phyloP scores from a whole-genome alignment of 2,888 invertebrate species.

The Argyresthia albistria region DNA sequence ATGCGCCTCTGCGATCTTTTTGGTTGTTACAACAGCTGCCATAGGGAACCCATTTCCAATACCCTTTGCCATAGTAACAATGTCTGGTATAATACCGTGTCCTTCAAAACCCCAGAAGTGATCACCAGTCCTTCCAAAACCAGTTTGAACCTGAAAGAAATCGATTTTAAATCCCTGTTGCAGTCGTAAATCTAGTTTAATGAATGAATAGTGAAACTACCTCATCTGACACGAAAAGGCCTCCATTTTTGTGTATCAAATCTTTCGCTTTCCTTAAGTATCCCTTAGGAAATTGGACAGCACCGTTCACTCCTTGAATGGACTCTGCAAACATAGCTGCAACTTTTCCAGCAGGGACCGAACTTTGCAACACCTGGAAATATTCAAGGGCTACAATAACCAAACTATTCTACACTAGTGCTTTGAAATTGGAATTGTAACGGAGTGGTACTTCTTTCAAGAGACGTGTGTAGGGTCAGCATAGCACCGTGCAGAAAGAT shows the following conservation, averaged over 20 bases:
- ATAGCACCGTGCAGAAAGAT: too few species aligned
- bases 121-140: constrained; percentile 95
- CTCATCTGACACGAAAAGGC: constrained; percentile 94
- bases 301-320: constrained; percentile 96
- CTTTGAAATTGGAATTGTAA: too few species aligned
- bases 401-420: too few species aligned
- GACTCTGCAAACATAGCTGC: constrained; percentile 96
- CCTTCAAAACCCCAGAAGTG: constrained; percentile 97
- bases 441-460: too few species aligned
- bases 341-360: constrained; percentile 82
- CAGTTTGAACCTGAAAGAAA: constrained; percentile 86
- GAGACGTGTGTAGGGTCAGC: too few species aligned
- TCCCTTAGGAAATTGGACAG: constrained; percentile 92
- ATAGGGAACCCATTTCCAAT: constrained; percentile 97
- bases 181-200: background rate
- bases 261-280: constrained; percentile 88
- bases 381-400: background rate
- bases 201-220: constrained; percentile 38
- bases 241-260: constrained; percentile 84
- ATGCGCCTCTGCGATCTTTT: constrained; percentile 86
- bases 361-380: constrained; percentile 78
- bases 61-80: constrained; percentile 96
- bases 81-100: constrained; percentile 91
- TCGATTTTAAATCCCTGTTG: background rate
- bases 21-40: constrained; percentile 94